A percentile compares a stretch with the other conserved stretches of the same genome.
phyloP scores from a whole-genome alignment of 2,797 vertebrate genomes.

The Galagoides demidoff region DNA sequence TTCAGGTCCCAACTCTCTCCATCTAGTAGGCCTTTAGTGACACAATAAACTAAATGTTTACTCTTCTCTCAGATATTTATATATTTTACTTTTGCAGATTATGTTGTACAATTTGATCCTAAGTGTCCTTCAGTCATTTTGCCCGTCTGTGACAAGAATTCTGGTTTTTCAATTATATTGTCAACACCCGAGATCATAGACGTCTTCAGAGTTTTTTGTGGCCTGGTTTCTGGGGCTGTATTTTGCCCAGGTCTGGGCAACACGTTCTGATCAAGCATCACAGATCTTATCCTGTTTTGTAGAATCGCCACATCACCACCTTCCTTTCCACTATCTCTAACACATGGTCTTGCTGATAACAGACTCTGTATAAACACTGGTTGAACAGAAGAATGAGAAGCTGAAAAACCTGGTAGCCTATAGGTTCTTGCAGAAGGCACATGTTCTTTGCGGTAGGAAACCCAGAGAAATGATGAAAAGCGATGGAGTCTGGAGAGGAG shows the following conservation, averaged over 20 bases:
- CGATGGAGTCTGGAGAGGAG: neutral
- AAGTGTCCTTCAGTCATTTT: constrained; percentile 42
- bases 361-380: constrained; percentile 64
- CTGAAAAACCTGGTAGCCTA: neutral
- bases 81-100: neutral
- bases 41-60: neutral
- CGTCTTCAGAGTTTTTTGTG: neutral
- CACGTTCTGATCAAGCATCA: neutral
- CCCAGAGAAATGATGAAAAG: neutral
- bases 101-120: neutral
- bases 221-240: neutral
- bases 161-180: neutral
- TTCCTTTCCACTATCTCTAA: neutral
- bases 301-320: neutral
- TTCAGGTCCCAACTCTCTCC: neutral
- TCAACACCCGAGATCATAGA: constrained; percentile 4
- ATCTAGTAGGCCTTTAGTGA: neutral
- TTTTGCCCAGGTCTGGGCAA: neutral
- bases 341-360: neutral
- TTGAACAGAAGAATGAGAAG: constrained; percentile 60
- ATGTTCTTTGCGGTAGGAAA: neutral
- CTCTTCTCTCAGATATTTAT: neutral
- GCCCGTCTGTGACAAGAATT: neutral
- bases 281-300: neutral
- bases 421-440: neutral